These are phyloP conservation scores for Mirounga angustirostris DNA, from an alignment of 2,113 vertebrate species.

Conservation along the genomic window DNA sequence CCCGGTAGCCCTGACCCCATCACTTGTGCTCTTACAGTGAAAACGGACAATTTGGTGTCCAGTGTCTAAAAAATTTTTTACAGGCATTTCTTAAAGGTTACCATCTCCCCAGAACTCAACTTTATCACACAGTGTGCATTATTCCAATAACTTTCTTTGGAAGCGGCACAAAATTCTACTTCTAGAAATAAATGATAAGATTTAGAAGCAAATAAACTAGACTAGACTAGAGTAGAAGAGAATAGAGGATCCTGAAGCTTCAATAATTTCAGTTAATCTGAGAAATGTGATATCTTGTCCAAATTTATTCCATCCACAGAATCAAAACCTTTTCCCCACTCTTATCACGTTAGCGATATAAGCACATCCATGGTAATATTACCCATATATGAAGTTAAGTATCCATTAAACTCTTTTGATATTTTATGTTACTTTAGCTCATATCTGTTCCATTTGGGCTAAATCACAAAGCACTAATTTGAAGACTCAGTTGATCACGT, in stretches of 20 bases:
- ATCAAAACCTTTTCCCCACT: neutral
- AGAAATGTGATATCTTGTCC: neutral
- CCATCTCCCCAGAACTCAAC: neutral
- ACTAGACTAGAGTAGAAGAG: neutral
- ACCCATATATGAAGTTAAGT: neutral
- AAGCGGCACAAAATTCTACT: neutral
- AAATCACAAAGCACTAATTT: neutral
- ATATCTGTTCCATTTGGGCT: neutral
- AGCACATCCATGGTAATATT: neutral
- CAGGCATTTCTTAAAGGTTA: neutral
- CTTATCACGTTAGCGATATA: neutral
- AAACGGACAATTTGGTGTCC: neutral
- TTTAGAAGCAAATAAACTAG: neutral
- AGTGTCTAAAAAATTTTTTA: neutral
- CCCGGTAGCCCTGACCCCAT: neutral
- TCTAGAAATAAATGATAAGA: neutral
- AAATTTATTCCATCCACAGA: neutral
- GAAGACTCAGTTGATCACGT: neutral
- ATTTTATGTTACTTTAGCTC: neutral
- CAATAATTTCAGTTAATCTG: neutral
- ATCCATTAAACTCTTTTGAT: neutral
- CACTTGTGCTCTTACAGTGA: neutral
- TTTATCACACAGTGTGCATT: neutral
- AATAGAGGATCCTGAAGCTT: neutral
- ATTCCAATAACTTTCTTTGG: neutral